A percentile compares a stretch with the other conserved stretches of the same genome.
Evolutionary conservation across 1,140 invertebrate genomes (phyloP).

Genomic region (Ceratoteleas bidentatus): DNA sequence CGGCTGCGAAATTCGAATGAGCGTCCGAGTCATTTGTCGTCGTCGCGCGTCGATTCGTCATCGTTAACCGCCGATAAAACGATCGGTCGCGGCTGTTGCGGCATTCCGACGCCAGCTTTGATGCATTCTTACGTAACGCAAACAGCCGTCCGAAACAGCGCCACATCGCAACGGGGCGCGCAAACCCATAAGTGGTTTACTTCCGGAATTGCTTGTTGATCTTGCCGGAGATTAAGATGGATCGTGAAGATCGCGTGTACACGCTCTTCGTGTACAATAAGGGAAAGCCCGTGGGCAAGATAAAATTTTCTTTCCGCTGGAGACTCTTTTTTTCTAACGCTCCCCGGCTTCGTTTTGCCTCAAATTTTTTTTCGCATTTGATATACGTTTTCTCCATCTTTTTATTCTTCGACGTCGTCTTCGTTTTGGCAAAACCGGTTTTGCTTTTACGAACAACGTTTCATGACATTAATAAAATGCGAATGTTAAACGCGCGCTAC

Average conservation of each 20-base stretch:
- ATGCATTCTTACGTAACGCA: slow-evolving; percentile 37
- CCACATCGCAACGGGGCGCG: slow-evolving; percentile 20
- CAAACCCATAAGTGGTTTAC: slow-evolving; percentile 63
- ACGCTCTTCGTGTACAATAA: slow-evolving; percentile 41
- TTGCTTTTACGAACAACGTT: slow-evolving; percentile 25
- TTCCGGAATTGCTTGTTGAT: slow-evolving; percentile 63
- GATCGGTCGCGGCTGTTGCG: background rate
- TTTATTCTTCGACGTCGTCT: too few relatives aligned
- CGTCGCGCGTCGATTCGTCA: slow-evolving; percentile 6
- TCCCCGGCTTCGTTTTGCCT: too few relatives aligned
- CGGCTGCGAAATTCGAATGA: slow-evolving; percentile 13
- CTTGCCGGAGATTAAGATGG: slow-evolving; percentile 57
- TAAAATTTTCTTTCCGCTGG: slow-evolving; percentile 14
- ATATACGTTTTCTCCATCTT: too few relatives aligned
- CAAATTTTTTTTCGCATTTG: too few relatives aligned
- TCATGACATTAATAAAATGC: slow-evolving; percentile 42
- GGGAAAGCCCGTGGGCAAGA: slow-evolving; percentile 30
- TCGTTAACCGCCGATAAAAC: background rate
- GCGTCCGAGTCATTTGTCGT: slow-evolving; percentile 28
- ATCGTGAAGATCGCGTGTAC: slow-evolving; percentile 56
- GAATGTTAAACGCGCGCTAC: slow-evolving; percentile 26
- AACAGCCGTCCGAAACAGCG: slow-evolving; percentile 43
- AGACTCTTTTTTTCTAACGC: slow-evolving; percentile 2
- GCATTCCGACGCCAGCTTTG: slow-evolving; percentile 35
- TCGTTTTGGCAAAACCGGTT: too few relatives aligned